phyloP scores from a whole-genome alignment of 2,797 vertebrate species.

The Glossophaga mutica region DNA sequence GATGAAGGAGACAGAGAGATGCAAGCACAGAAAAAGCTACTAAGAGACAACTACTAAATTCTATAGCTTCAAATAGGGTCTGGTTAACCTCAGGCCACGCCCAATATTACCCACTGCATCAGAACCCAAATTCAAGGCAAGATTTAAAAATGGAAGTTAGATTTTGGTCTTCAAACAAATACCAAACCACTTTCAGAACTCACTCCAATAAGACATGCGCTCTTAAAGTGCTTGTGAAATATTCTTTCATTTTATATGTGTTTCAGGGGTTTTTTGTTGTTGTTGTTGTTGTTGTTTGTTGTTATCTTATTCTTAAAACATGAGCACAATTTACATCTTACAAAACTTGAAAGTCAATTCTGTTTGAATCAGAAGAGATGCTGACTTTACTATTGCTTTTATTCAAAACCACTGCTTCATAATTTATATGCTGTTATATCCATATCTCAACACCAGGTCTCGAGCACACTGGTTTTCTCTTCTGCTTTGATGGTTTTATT shows the following conservation, averaged over 20 bases:
- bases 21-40: not conserved
- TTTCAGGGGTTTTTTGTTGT: not conserved
- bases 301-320: not conserved
- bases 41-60: not conserved
- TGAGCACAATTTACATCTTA: not conserved
- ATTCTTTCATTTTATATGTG: not conserved
- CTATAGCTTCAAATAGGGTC: not conserved
- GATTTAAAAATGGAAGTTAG: constrained; percentile 29
- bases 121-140: not conserved
- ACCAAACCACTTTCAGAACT: not conserved
- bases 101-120: not conserved
- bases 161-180: not conserved
- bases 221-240: not conserved
- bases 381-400: not conserved
- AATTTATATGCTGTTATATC: not conserved
- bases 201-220: not conserved
- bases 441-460: not conserved
- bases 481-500: constrained; percentile 4
- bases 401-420: constrained; percentile 25
- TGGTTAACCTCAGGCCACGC: not conserved
- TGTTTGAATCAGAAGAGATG: constrained; percentile 9
- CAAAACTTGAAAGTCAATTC: constrained; percentile 27
- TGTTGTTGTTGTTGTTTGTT: not conserved
- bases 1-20: not conserved
- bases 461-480: not conserved